Evolutionary conservation across 2,113 vertebrate genomes (phyloP).

Genomic region (Embiotoca jacksoni): DNA sequence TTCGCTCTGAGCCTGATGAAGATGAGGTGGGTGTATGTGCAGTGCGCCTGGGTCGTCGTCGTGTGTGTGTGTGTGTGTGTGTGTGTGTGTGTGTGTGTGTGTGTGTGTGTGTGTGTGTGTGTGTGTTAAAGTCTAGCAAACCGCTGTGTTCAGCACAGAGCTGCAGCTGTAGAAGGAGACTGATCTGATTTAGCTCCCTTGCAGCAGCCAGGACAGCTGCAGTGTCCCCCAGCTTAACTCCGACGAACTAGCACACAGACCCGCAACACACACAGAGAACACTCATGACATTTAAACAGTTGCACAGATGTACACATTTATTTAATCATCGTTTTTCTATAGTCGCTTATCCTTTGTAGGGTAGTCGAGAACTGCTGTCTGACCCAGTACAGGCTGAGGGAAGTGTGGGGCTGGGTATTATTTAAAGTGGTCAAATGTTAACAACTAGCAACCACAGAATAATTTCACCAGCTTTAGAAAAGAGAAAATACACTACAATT

Average conservation of each 20-base stretch:
- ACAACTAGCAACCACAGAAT: background rate
- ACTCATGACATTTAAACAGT: conserved; percentile 32
- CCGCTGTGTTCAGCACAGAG: conserved; percentile 49
- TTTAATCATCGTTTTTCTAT: background rate
- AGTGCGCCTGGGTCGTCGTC: background rate
- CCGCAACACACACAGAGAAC: conserved; percentile 29
- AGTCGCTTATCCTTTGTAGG: background rate
- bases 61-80: background rate
- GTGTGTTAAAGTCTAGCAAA: conserved; percentile 22
- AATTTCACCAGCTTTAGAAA: background rate
- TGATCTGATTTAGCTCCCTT: conserved; percentile 50
- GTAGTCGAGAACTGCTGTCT: background rate
- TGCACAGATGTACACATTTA: conserved; percentile 39
- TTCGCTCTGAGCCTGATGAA: background rate
- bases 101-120: conserved; percentile 4
- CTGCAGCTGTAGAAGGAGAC: conserved; percentile 55
- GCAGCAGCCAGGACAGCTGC: conserved; percentile 59
- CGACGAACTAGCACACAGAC: conserved; percentile 33
- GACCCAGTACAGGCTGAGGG: background rate
- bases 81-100: background rate
- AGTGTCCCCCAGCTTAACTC: conserved; percentile 40
- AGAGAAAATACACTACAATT: background rate
- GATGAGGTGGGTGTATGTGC: background rate
- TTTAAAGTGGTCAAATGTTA: conserved; percentile 12
- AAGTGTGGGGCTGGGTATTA: background rate